Evolutionary conservation across 2,797 vertebrate species (phyloP).

Genomic region (Siniperca obscura): DNA sequence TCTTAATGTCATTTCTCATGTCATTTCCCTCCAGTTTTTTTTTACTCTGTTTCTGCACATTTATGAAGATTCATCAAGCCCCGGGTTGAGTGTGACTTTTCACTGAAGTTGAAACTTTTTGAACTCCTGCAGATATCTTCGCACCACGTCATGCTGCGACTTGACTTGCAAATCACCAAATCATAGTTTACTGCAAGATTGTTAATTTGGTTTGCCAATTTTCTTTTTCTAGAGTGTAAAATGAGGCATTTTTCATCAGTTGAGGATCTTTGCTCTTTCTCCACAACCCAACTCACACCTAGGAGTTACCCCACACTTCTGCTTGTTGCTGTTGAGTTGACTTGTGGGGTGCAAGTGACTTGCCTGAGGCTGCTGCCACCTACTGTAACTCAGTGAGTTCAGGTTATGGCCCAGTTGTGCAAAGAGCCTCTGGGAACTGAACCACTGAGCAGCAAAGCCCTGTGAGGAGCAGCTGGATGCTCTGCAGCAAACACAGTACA

Average conservation of each 20-base stretch:
- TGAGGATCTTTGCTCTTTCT: not conserved
- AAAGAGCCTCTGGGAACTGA: slow-evolving; percentile 32
- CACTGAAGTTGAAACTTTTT: too few relatives aligned
- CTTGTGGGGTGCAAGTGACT: not conserved
- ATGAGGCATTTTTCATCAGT: not conserved
- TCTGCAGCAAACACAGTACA: not conserved
- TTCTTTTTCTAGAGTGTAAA: not conserved
- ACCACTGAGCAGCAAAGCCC: not conserved
- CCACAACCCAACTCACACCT: not conserved
- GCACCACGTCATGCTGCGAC: too few relatives aligned
- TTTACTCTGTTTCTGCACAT: too few relatives aligned
- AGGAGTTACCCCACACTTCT: not conserved
- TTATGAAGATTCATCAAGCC: too few relatives aligned
- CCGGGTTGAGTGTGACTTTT: too few relatives aligned
- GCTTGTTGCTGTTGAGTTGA: slow-evolving; percentile 13
- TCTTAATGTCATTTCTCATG: too few relatives aligned
- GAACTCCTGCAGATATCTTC: too few relatives aligned
- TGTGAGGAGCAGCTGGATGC: not conserved
- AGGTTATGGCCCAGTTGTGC: slow-evolving; percentile 29
- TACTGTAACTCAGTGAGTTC: slow-evolving; percentile 23
- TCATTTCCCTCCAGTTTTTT: too few relatives aligned
- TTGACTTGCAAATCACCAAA: not conserved
- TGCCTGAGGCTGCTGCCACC: slow-evolving; percentile 51
- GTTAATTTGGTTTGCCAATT: not conserved
- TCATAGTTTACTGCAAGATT: not conserved